Conservation (phyloP, 1,140 invertebrate genomes). For the Trypoxylus dichotomus region DNA sequence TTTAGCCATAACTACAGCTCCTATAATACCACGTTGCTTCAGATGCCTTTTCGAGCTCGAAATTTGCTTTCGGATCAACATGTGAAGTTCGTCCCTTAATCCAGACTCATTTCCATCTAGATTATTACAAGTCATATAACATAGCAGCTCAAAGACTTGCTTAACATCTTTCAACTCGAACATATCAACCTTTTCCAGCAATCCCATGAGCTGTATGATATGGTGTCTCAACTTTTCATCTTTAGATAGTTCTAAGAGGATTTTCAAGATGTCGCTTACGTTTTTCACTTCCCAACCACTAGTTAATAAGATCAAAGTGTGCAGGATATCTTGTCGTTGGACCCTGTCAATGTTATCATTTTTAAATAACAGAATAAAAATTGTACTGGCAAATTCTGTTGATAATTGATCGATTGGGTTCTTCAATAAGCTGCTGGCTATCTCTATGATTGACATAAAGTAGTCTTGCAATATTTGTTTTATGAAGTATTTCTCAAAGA, state of each 20-base stretch:
- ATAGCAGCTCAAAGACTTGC: constrained; percentile 58
- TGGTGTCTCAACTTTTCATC: constrained; percentile 50
- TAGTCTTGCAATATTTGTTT: constrained; percentile 52
- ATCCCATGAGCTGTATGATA: constrained; percentile 53
- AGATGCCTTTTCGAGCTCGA: constrained; percentile 54
- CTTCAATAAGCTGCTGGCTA: constrained; percentile 46
- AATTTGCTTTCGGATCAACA: constrained; percentile 66
- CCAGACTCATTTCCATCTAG: constrained; percentile 50
- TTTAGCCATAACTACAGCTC: constrained; percentile 55
- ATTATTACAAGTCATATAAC: constrained; percentile 57
- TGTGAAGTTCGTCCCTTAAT: constrained; percentile 64
- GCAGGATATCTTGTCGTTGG: constrained; percentile 44
- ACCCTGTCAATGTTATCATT: constrained; percentile 37
- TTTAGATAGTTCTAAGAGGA: constrained; percentile 35
- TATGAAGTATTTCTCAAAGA: constrained; percentile 49
- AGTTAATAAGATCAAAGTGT: constrained; percentile 42
- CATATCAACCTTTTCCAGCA: constrained; percentile 62
- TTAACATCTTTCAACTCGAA: constrained; percentile 61
- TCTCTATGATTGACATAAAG: constrained; percentile 51
- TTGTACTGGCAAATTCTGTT: constrained; percentile 39
- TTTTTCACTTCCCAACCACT: constrained; percentile 38
- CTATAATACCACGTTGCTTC: constrained; percentile 56
- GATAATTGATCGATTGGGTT: constrained; percentile 33
- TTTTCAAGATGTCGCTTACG: constrained; percentile 39
- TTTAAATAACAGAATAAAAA: constrained; percentile 42